A percentile compares a stretch with the other conserved stretches of the same genome.
Conservation (phyloP, 2,888 invertebrate genomes). For the Ormyrus thymus region DNA sequence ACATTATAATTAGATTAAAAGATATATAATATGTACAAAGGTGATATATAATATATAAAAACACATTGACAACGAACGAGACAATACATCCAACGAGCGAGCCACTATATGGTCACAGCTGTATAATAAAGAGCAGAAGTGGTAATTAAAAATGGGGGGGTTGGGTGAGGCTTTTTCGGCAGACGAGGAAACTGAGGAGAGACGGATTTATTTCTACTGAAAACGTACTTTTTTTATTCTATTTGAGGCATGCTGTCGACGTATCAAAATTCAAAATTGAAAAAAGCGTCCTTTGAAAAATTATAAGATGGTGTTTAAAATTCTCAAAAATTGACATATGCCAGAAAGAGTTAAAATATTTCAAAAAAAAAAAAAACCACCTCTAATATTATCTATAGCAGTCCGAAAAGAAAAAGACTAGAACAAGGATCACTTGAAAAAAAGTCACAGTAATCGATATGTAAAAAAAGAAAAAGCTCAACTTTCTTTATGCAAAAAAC, state of each 20-base stretch:
- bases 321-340: too few relatives aligned
- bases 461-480: constrained; percentile 14
- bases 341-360: background rate
- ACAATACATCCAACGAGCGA: constrained; percentile 76
- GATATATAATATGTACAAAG: constrained; percentile 69
- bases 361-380: background rate
- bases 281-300: too few relatives aligned
- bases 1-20: constrained; percentile 71
- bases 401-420: constrained; percentile 35
- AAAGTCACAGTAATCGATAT: constrained; percentile 1
- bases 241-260: too few relatives aligned
- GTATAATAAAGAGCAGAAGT: constrained; percentile 67
- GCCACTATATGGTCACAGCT: constrained; percentile 75
- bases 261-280: too few relatives aligned
- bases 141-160: constrained; percentile 7
- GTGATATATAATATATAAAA: constrained; percentile 67
- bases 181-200: too few relatives aligned
- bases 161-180: background rate
- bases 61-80: constrained; percentile 74
- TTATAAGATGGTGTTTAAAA: too few relatives aligned
- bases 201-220: too few relatives aligned
- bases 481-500: constrained; percentile 14
- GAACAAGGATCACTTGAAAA: background rate
- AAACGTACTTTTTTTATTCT: too few relatives aligned
- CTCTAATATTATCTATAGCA: constrained; percentile 22